A percentile compares a stretch with the other conserved stretches of the same genome.
Conservation (phyloP, 1,140 invertebrate species). For the Orussus abietinus region DNA sequence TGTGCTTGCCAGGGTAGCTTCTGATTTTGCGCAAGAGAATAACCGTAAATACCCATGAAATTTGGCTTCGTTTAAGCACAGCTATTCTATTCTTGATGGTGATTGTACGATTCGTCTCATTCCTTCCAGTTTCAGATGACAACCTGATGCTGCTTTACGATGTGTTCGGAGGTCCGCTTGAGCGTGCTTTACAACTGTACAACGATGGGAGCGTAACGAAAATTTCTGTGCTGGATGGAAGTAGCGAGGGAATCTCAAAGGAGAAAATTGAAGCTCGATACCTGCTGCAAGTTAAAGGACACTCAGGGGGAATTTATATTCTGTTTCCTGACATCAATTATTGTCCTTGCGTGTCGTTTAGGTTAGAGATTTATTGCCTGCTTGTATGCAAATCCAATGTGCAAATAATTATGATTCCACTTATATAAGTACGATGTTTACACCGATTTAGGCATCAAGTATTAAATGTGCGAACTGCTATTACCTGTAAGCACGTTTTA, state of each 20-base stretch:
- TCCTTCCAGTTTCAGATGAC: conserved; percentile 50
- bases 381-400: neutral
- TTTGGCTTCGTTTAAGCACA: neutral
- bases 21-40: conserved; percentile 29
- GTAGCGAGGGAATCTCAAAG: conserved; percentile 37
- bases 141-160: conserved; percentile 54
- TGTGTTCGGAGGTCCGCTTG: conserved; percentile 56
- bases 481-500: conserved; percentile 66
- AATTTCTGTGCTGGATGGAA: conserved; percentile 36
- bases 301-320: conserved; percentile 56
- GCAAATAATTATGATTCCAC: conserved; percentile 3
- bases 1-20: conserved; percentile 1
- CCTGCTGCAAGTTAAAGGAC: conserved; percentile 58
- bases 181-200: conserved; percentile 59
- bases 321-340: conserved; percentile 62
- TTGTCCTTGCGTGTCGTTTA: conserved; percentile 59
- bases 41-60: conserved; percentile 27
- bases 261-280: conserved; percentile 21
- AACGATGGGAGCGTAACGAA: conserved; percentile 54
- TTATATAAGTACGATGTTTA: conserved; percentile 1
- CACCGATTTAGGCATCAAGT: conserved; percentile 56
- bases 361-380: conserved; percentile 26
- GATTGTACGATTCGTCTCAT: conserved; percentile 2
- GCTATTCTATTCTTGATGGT: conserved; percentile 7
- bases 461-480: conserved; percentile 47